Evolutionary conservation across 2,888 invertebrate species (phyloP), one percentile per base, ranked within the genome.

Genomic region (Glaucopsyche alexis): DNA sequence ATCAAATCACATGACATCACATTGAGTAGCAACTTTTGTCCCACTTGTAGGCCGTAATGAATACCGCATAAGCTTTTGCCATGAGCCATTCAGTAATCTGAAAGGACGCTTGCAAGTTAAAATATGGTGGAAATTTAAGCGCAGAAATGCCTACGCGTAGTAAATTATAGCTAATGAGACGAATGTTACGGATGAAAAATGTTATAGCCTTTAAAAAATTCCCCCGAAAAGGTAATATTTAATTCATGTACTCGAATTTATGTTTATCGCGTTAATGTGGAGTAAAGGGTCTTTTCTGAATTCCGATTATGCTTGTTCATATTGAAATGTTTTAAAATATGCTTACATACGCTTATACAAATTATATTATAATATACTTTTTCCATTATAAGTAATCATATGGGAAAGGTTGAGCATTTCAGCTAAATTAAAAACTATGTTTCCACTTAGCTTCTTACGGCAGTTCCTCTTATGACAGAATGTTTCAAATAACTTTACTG

Each of bases 121-220:
- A 89, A 86, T 90, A 90, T 88, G 84, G 83, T 80, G 80, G 80
- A 84, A 88, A 90, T 88, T 89, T 85, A 85, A 82, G 82, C 85
- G 81, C 79, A 74, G 81, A 82, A 84, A 85, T 86, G 87, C 85
- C 84, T 87, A 83, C 87, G 85, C 86, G 79, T 81, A 82, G 83
- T 85, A 85, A 86, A 84, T 88, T 88, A 87, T 85, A 84, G 84
- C 86, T 88, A 88, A 88, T 88, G 87, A 88, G 86, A 85, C 81
- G 87, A 85, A 86, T 86, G 86, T 88, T 86, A 85, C 81, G 79
- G 84, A 86, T 83, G 84, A 83, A 84, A 82, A 79, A 78, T 78
- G 76, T 76, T 74, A 71, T 75, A 71, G 77, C 76, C 73, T 79
- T 78, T 52, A 47, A 74, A 72, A 73, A 74, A 69, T 73, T 75